A percentile compares a stretch with the other conserved stretches of the same genome.
Evolutionary conservation across 2,888 invertebrate species (phyloP).

Genomic region (Scrobipalpa costella): DNA sequence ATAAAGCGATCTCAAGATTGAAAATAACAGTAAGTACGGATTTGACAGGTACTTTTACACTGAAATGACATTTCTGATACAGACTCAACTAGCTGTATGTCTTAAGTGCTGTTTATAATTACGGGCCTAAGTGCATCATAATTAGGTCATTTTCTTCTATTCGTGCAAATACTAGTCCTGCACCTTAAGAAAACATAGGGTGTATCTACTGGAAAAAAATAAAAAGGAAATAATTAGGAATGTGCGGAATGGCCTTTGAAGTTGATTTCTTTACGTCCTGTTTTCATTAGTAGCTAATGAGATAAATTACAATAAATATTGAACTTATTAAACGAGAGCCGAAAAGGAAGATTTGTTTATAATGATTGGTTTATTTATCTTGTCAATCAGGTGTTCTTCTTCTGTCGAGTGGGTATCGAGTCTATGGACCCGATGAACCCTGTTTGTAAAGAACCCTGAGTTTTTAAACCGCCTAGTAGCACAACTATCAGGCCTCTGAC

Average conservation of each 20-base stretch:
- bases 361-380: not conserved
- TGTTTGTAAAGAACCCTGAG: too few species aligned
- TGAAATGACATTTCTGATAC: too few species aligned
- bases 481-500: too few species aligned
- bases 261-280: constrained; percentile 31
- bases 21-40: too few species aligned
- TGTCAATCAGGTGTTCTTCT: not conserved
- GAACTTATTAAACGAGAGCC: constrained; percentile 10
- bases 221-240: not conserved
- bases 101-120: too few species aligned
- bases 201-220: constrained; percentile 2
- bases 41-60: too few species aligned
- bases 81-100: too few species aligned
- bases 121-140: too few species aligned
- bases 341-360: not conserved
- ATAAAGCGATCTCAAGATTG: too few species aligned
- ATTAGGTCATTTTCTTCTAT: too few species aligned
- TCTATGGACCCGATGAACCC: too few species aligned
- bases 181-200: constrained; percentile 4
- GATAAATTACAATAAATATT: constrained; percentile 21
- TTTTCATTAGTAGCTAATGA: constrained; percentile 29
- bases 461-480: too few species aligned
- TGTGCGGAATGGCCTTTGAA: constrained; percentile 27
- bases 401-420: not conserved
- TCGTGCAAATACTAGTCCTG: not conserved